Conservation (phyloP, 1,140 invertebrate genomes). For the Aphelinus atriplicis region DNA sequence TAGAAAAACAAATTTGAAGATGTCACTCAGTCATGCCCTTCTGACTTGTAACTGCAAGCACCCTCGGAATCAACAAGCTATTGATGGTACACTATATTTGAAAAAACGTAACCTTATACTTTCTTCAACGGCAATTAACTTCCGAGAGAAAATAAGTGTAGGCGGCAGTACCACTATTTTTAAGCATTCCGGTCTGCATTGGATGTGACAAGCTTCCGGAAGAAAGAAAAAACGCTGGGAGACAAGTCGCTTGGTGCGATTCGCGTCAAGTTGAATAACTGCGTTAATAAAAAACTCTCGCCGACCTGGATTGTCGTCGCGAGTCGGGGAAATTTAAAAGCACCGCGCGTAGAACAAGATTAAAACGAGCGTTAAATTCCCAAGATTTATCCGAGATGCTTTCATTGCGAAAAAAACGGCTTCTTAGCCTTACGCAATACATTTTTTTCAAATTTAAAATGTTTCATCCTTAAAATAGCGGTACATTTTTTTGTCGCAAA, state of each 20-base stretch:
- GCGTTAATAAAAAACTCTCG: slow-evolving; percentile 21
- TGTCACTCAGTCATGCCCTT: too few species aligned
- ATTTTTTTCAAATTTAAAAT: slow-evolving; percentile 14
- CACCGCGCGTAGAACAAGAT: neutral
- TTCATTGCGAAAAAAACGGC: neutral
- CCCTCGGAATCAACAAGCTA: too few species aligned
- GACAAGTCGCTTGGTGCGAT: too few species aligned
- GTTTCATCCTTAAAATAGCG: slow-evolving; percentile 21
- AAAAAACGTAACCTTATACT: slow-evolving; percentile 8
- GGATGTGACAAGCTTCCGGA: too few species aligned
- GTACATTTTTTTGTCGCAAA: neutral
- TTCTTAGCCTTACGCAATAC: slow-evolving; percentile 9
- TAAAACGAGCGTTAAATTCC: neutral
- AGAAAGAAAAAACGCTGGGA: too few species aligned
- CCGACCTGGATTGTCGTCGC: neutral
- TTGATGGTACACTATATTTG: slow-evolving; percentile 6
- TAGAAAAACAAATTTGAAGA: too few species aligned
- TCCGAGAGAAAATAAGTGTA: neutral
- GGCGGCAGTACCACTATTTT: slow-evolving; percentile 11
- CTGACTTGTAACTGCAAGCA: too few species aligned
- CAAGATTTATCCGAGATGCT: neutral
- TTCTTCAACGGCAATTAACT: slow-evolving; percentile 19
- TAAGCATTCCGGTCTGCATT: neutral
- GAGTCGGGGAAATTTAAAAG: slow-evolving; percentile 13
- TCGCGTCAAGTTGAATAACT: slow-evolving; percentile 17